Evolutionary conservation across 2,888 invertebrate species (phyloP), one percentile per base, ranked within the genome.

Genomic region (Tortrix viridana): DNA sequence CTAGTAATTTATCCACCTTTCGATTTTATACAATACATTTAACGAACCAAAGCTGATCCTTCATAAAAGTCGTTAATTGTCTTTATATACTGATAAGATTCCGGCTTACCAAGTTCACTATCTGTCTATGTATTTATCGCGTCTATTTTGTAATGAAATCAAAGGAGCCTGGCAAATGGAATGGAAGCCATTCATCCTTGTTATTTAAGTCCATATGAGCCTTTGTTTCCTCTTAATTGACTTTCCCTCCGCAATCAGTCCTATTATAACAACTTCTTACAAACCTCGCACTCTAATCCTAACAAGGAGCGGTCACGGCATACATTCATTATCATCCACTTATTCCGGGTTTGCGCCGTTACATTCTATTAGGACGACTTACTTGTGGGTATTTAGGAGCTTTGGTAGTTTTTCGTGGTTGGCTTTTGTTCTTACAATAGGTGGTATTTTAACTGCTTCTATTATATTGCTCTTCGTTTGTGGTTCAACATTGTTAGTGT

Each of bases 271-370:
- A 20, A 44, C 20, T 47, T 23, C 47, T 9, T 18, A 44, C 37
- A 52, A 38, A 59, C 38, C 38, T 23, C 19, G 46, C 47, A 37
- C 50, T 19, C 14, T 26, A 16, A 19, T 19, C 19, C 43, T 44
- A 49, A 58, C n/a, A 38, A 43, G 60, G 26, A 49, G 14, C 43
- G 49, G 54, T 54, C 60, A 55, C 54, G 54, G 54, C 48, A 60
- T 43, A 32, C 22, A 26, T 55, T 20, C 43, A 55, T 60, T 60
- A 60, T 47, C 23, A 23, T n/a, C 23, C 53, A 60, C 53, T 48
- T 41, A 41, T 18, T 38, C 20, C 20, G 20, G 38, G 53, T n/a
- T 41, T 16, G 41, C 38, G 18, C 14, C 16, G 26, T 54, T 48
- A 60, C 54, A 43, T 43, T 60, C 43, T 55, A 54, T 60, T 54